Percentiles rank a stretch among this genome's conserved stretches.
Evolutionary conservation across 2,888 invertebrate genomes (phyloP).

Genomic region (Nephrocerus scutellatus): DNA sequence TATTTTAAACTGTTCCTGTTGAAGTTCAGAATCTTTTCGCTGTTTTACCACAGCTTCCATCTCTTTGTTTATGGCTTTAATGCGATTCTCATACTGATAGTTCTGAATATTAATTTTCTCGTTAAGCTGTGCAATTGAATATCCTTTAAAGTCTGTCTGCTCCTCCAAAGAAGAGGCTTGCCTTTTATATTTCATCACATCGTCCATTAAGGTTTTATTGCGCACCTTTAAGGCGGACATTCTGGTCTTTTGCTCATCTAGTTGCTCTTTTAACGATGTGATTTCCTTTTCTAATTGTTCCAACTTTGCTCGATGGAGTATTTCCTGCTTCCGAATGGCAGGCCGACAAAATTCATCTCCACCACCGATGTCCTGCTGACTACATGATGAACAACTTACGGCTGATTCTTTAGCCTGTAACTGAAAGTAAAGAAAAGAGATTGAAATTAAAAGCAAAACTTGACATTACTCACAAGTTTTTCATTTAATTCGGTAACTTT

Average conservation of each 20-base stretch:
- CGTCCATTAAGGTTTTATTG: conserved; percentile 61
- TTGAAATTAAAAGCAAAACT: no score
- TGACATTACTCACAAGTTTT: conserved; percentile 50
- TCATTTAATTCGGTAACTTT: conserved; percentile 61
- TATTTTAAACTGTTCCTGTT: conserved; percentile 30
- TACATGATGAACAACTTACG: no score
- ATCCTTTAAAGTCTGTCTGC: conserved; percentile 58
- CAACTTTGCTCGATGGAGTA: conserved; percentile 51
- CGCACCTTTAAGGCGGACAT: conserved; percentile 62
- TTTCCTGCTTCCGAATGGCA: conserved; percentile 52
- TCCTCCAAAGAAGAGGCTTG: conserved; percentile 57
- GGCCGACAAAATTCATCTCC: no score
- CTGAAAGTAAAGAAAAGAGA: no score
- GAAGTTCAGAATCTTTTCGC: conserved; percentile 27
- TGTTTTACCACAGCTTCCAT: conserved; percentile 26
- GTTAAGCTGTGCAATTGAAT: conserved; percentile 57
- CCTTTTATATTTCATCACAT: conserved; percentile 53
- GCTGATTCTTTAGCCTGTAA: no score
- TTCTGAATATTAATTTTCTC: conserved; percentile 38
- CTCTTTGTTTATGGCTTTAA: conserved; percentile 33
- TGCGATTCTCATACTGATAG: conserved; percentile 33
- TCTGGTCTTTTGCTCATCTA: conserved; percentile 57
- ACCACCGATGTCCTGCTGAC: no score
- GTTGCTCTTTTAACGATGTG: conserved; percentile 50
- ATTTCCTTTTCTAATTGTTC: conserved; percentile 58